Percentiles rank a stretch among this genome's conserved stretches.
Evolutionary conservation across 2,888 invertebrate genomes (phyloP).

Genomic region (Cephus rjabovi): DNA sequence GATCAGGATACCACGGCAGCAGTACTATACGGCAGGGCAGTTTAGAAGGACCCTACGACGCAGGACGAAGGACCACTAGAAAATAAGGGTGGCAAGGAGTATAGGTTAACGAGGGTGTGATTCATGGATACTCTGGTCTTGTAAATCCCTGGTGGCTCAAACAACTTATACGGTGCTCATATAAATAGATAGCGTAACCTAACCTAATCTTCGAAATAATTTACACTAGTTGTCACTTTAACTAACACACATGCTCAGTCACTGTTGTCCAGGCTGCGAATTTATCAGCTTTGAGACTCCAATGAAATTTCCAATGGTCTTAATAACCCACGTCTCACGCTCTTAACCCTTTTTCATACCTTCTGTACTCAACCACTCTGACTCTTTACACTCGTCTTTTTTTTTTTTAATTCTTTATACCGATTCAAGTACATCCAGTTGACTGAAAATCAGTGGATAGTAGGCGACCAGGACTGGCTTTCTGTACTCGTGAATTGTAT

Average conservation of each 20-base stretch:
- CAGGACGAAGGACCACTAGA: not conserved
- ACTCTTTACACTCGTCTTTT: not conserved
- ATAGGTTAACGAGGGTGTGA: constrained; percentile 63
- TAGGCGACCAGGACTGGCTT: not conserved
- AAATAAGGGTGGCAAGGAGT: constrained; percentile 34
- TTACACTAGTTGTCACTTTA: not conserved
- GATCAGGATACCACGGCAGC: not conserved
- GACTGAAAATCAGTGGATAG: not conserved
- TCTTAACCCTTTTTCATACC: not conserved
- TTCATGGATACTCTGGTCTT: constrained; percentile 58
- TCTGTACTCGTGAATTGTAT: not conserved
- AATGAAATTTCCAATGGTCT: not conserved
- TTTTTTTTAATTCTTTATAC: not conserved
- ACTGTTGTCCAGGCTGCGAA: not conserved
- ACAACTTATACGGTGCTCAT: constrained; percentile 52
- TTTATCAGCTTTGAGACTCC: not conserved
- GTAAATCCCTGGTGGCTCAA: constrained; percentile 42
- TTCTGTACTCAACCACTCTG: not conserved
- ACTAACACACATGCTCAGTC: not conserved
- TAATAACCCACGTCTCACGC: not conserved
- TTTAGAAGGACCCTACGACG: not conserved
- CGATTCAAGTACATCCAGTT: not conserved
- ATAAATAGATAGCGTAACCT: constrained; percentile 22
- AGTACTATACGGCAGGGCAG: not conserved
- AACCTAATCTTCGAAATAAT: not conserved